Evolutionary conservation across 2,888 invertebrate genomes (phyloP).

Genomic region (Chrysolina oricalcia): DNA sequence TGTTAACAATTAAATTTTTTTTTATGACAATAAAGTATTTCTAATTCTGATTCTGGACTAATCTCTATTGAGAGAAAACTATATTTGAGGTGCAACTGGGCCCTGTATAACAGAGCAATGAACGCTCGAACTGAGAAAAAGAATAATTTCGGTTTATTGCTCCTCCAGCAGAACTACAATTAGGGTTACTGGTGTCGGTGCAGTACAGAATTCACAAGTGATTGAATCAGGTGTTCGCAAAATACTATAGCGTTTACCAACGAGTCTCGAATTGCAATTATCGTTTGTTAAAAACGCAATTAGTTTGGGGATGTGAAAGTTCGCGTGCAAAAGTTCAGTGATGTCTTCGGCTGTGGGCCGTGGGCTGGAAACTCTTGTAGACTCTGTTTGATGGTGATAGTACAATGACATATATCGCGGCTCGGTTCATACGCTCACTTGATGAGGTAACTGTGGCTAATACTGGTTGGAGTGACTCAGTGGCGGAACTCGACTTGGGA

Average conservation of each 20-base stretch:
- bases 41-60: no score
- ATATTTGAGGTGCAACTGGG: no score
- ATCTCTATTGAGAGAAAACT: no score
- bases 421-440: constrained; percentile 11
- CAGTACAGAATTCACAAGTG: constrained; percentile 22
- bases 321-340: constrained; percentile 19
- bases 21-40: no score
- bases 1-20: no score
- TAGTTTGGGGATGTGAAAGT: constrained; percentile 22
- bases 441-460: constrained; percentile 21
- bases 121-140: no score
- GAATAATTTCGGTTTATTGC: neutral
- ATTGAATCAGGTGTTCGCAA: constrained; percentile 11
- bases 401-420: constrained; percentile 24
- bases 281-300: constrained; percentile 18
- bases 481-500: constrained; percentile 11
- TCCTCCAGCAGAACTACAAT: constrained; percentile 3
- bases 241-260: neutral
- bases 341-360: constrained; percentile 20
- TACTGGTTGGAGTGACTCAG: constrained; percentile 2
- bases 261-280: constrained; percentile 21
- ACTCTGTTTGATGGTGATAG: constrained; percentile 15
- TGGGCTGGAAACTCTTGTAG: constrained; percentile 16
- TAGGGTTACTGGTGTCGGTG: constrained; percentile 7
- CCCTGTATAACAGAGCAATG: no score